Conservation (phyloP, 2,797 vertebrate genomes). For the Anniella stebbinsi region DNA sequence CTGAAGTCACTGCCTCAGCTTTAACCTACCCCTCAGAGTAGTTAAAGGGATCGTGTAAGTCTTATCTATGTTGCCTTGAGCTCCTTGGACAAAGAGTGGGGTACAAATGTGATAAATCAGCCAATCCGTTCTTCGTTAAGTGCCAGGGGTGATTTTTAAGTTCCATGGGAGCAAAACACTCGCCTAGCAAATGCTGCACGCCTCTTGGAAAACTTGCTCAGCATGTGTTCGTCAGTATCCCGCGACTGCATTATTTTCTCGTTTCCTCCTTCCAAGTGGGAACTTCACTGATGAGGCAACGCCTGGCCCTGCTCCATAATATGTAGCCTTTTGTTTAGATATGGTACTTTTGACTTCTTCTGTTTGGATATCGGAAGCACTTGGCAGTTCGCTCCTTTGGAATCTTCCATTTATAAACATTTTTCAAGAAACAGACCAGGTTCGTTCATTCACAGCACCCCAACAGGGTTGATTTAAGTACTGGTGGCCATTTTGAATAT, state of each 20-base stretch:
- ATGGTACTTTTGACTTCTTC: not conserved
- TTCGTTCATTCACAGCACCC: too few species aligned
- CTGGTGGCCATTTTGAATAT: too few species aligned
- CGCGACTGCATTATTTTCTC: not conserved
- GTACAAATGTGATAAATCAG: not conserved
- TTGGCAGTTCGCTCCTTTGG: not conserved
- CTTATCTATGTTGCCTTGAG: not conserved
- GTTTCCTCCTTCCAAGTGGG: not conserved
- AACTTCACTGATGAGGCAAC: not conserved
- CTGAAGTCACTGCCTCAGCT: not conserved
- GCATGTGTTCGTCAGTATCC: not conserved
- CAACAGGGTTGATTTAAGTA: too few species aligned
- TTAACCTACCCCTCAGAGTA: not conserved
- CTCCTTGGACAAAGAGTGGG: not conserved
- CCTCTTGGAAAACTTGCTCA: constrained; percentile 1
- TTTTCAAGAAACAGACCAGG: not conserved
- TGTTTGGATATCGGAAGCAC: not conserved
- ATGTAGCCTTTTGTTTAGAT: constrained; percentile 8
- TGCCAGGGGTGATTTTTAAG: not conserved
- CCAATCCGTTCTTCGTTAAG: not conserved
- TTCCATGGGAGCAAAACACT: not conserved
- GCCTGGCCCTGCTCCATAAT: not conserved
- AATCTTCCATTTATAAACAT: not conserved
- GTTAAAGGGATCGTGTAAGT: not conserved
- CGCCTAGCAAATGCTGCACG: too few species aligned